Percentiles rank a stretch among this genome's conserved stretches.
These are phyloP conservation scores for Ostrea edulis DNA, from an alignment of 1,140 invertebrate genomes.

Conservation along the genomic window DNA sequence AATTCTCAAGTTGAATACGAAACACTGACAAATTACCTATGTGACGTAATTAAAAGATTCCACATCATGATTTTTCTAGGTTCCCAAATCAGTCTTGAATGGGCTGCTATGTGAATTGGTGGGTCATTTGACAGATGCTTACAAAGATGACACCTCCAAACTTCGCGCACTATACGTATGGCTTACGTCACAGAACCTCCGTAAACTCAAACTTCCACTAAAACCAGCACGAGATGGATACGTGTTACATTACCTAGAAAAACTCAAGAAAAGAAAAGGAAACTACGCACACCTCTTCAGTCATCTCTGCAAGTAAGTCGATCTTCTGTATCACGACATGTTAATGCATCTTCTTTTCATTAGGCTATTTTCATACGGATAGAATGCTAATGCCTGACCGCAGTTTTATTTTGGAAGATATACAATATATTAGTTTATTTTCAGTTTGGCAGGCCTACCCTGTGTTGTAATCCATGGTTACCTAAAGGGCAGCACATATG, in stretches of 20 bases:
- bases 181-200: conserved; percentile 65
- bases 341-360: not conserved
- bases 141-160: conserved; percentile 63
- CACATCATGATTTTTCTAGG: conserved; percentile 1
- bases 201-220: conserved; percentile 54
- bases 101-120: conserved; percentile 47
- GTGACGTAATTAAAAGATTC: too few species aligned
- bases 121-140: conserved; percentile 56
- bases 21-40: too few species aligned
- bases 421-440: conserved; percentile 14
- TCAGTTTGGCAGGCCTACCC: conserved; percentile 65
- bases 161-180: conserved; percentile 71
- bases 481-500: conserved; percentile 72
- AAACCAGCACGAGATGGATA: conserved; percentile 56
- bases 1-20: too few species aligned
- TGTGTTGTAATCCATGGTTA: conserved; percentile 72
- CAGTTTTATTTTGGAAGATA: too few species aligned
- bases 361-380: too few species aligned
- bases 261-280: conserved; percentile 69
- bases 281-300: conserved; percentile 73
- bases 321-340: not conserved
- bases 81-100: conserved; percentile 14
- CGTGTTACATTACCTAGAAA: conserved; percentile 67
- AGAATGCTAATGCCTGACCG: too few species aligned
- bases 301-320: conserved; percentile 71